Conservation (phyloP, 2,888 invertebrate species). For the Luffia ferchaultella region DNA sequence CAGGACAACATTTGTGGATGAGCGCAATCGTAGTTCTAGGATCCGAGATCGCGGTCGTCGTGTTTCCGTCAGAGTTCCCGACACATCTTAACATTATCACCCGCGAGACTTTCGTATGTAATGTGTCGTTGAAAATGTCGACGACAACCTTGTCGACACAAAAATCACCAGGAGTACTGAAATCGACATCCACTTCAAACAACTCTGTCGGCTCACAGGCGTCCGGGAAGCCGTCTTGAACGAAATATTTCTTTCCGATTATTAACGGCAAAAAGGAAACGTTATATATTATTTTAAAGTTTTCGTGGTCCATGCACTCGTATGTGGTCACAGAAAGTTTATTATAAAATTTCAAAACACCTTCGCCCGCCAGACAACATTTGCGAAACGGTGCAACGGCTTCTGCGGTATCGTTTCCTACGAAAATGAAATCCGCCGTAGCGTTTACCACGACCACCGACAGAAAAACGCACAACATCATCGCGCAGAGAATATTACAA, state of each 20-base stretch:
- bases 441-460: background rate
- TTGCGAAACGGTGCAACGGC: conserved; percentile 28
- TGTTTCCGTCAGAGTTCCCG: background rate
- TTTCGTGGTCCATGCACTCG: conserved; percentile 32
- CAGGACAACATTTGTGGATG: conserved; percentile 48
- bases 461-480: background rate
- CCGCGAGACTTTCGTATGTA: conserved; percentile 34
- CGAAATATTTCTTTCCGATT: conserved; percentile 26
- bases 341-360: conserved; percentile 34
- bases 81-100: conserved; percentile 32
- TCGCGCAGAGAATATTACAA: background rate
- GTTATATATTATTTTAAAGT: conserved; percentile 24
- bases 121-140: conserved; percentile 32
- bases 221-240: conserved; percentile 33
- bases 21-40: conserved; percentile 15
- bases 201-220: conserved; percentile 28
- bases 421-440: background rate
- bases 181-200: conserved; percentile 18
- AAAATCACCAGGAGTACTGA: conserved; percentile 14
- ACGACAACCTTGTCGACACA: conserved; percentile 42
- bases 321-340: conserved; percentile 20
- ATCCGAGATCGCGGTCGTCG: background rate
- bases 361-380: conserved; percentile 39
- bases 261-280: conserved; percentile 30
- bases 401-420: background rate